Conservation (phyloP, 2,113 vertebrate genomes). For the Chascanopsetta lugubris region DNA sequence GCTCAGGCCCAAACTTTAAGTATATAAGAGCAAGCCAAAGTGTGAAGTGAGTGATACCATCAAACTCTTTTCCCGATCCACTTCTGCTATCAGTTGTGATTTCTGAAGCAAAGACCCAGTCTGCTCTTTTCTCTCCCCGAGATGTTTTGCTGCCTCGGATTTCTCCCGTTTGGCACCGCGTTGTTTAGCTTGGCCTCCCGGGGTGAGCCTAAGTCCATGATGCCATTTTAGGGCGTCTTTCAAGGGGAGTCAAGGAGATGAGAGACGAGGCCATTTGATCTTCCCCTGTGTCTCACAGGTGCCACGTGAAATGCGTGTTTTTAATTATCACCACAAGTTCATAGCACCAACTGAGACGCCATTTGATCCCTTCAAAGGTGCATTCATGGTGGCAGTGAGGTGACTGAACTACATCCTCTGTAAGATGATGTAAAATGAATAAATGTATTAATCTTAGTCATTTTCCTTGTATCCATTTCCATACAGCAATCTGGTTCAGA, state of each 20-base stretch:
- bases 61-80: conserved; percentile 39
- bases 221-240: conserved; percentile 62
- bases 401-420: too few species aligned
- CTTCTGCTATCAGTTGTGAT: conserved; percentile 47
- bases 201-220: conserved; percentile 62
- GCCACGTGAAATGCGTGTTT: conserved; percentile 52
- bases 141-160: conserved; percentile 54
- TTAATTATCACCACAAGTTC: conserved; percentile 53
- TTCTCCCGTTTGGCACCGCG: conserved; percentile 55
- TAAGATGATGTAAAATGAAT: not conserved
- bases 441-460: not conserved
- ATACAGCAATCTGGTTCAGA: not conserved
- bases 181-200: conserved; percentile 71
- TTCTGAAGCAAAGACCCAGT: conserved; percentile 31
- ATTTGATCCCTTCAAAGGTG: conserved; percentile 34
- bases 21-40: conserved; percentile 33
- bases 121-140: conserved; percentile 19
- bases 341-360: conserved; percentile 29
- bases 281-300: conserved; percentile 41
- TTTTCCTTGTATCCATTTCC: not conserved
- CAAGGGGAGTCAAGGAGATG: conserved; percentile 51
- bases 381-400: not conserved
- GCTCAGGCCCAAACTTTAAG: conserved; percentile 29
- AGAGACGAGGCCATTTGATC: conserved; percentile 51
- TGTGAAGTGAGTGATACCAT: conserved; percentile 62